Base-by-base conservation (phyloP, 1,140 invertebrate genomes). In the Macrostomum lignano region DNA sequence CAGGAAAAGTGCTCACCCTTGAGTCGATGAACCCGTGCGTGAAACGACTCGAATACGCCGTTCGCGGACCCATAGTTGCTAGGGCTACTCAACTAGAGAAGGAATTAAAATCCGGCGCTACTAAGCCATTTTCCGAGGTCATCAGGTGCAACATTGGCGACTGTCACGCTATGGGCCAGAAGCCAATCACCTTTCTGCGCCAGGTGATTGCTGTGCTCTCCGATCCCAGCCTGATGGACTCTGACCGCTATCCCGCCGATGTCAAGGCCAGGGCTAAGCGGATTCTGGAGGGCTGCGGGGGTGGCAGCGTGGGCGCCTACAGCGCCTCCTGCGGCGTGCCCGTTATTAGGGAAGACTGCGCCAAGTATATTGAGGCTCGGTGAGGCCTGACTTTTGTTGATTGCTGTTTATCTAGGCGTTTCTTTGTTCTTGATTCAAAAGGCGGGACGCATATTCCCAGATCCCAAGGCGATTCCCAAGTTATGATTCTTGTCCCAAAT, bases 111-210 rank as follows among this genome's bases (percentile, higher is more conserved):
- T 39, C 58, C 44, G 64, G 65, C 36, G 40, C 44, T 5, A 1
- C 35, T n/a, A 17, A 21, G 47, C 75, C 79, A 17, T 96, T 94
- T 58, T 70, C 69, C 32, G 71, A 73, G 58, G 81, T 96, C n/a
- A 81, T 94, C 43, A 74, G 75, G 48, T 82, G 84, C 1, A 96
- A 96, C 57, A 86, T 96, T 48, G 88, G 88, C 25, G 88, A 96
- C 62, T 84, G 81, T 40, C 88, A 96, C 63, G 88, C 88, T 3
- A 88, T 84, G 72, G 82, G 81, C 13, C 88, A 96, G 55, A 58
- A 63, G 29, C 86, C 86, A 15, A 70, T 96, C 23, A 93, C 82
- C 9, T 70, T 71, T 42, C 51, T 71, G 23, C 46, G 69, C 46
- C 67, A 69, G 52, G 65, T 66, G 40, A 40, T 39, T 36, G 33